Percentiles rank a stretch among this genome's conserved stretches.
Conservation (phyloP, 1,140 invertebrate species). For the Bombus consobrinus region DNA sequence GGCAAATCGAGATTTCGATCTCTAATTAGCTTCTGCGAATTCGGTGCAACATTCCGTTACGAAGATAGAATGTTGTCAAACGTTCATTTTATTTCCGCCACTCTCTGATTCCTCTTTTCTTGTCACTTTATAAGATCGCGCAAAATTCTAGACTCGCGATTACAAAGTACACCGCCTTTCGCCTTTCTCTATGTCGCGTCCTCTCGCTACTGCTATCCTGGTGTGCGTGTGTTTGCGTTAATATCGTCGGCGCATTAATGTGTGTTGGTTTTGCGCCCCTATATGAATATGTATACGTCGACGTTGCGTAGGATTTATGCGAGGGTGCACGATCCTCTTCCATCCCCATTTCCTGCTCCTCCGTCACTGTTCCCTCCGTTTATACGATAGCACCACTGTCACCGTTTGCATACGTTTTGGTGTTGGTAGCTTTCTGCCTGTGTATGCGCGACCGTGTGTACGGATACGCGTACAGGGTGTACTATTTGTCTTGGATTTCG, state of each 20-base stretch:
- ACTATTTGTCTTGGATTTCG: not conserved
- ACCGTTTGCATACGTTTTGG: not conserved
- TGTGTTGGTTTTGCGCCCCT: conserved; percentile 37
- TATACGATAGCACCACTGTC: not conserved
- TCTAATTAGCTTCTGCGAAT: conserved; percentile 76
- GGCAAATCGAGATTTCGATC: conserved; percentile 78
- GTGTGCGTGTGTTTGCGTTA: conserved; percentile 22
- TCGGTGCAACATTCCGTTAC: conserved; percentile 20
- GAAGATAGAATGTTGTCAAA: not conserved
- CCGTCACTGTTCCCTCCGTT: not conserved
- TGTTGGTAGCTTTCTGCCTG: not conserved
- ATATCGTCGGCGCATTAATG: conserved; percentile 42
- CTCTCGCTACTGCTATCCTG: not conserved
- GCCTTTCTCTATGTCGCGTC: not conserved
- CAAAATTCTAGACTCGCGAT: not conserved
- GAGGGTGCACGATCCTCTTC: conserved; percentile 13
- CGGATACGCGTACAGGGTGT: not conserved
- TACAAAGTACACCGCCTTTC: conserved; percentile 24
- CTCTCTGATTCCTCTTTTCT: not conserved
- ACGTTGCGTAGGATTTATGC: conserved; percentile 48
- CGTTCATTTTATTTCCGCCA: not conserved
- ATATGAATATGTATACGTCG: conserved; percentile 52
- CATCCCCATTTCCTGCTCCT: not conserved
- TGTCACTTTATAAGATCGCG: conserved; percentile 8
- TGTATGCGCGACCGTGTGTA: not conserved